Evolutionary conservation across 2,888 invertebrate genomes (phyloP).

Genomic region (Hofmannophila pseudospretella): DNA sequence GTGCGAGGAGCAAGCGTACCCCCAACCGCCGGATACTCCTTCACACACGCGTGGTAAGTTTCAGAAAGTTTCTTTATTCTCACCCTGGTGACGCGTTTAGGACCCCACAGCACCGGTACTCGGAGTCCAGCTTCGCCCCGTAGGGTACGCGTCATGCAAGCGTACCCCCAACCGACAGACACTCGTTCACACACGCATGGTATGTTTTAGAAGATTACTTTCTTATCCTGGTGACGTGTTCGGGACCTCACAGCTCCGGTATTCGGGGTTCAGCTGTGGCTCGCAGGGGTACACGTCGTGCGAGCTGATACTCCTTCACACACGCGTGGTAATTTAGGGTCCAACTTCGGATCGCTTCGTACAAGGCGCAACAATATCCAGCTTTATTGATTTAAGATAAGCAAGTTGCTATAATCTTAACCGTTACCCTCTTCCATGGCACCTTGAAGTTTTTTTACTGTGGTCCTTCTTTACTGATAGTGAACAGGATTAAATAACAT

Average conservation of each 20-base stretch:
- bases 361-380: no score
- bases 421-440: no score
- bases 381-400: no score
- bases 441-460: no score
- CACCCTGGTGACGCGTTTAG: conserved; percentile 84
- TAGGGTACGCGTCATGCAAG: conserved; percentile 86
- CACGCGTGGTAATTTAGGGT: conserved; percentile 67
- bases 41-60: conserved; percentile 74
- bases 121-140: conserved; percentile 88
- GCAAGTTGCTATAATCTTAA: no score
- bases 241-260: conserved; percentile 80
- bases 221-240: conserved; percentile 86
- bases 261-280: conserved; percentile 88
- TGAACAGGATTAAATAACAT: no score
- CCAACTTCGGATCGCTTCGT: no score
- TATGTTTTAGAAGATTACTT: conserved; percentile 16
- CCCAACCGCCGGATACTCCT: conserved; percentile 79
- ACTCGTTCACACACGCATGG: conserved; percentile 79
- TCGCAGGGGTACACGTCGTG: conserved; percentile 87
- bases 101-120: conserved; percentile 82
- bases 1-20: conserved; percentile 84
- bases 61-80: neutral
- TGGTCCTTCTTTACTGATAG: no score
- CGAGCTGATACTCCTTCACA: conserved; percentile 80
- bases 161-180: conserved; percentile 80